Conservation (phyloP, 1,140 invertebrate genomes). For the Lordiphosa collinella region DNA sequence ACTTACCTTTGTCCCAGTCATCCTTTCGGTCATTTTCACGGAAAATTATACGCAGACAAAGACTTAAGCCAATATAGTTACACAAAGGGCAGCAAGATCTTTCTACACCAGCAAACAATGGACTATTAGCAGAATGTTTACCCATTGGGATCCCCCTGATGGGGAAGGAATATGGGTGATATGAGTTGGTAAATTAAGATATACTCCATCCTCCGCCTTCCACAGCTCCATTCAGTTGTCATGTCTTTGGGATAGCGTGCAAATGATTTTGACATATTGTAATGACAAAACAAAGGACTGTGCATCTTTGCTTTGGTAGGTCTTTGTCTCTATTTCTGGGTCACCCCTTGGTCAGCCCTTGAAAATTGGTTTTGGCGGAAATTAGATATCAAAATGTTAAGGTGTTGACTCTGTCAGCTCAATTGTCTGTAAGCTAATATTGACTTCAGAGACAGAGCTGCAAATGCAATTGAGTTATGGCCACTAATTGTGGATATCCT, state of each 20-base stretch:
- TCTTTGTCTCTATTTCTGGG: neutral
- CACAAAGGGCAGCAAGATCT: slow-evolving; percentile 7
- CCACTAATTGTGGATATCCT: no score
- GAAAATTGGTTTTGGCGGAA: slow-evolving; percentile 23
- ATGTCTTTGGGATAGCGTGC: neutral
- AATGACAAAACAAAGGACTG: slow-evolving; percentile 42
- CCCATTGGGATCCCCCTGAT: no score
- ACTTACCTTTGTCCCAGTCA: slow-evolving; percentile 49
- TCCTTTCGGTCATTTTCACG: slow-evolving; percentile 57
- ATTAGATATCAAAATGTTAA: slow-evolving; percentile 40
- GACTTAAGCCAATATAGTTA: slow-evolving; percentile 21
- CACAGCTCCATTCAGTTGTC: neutral
- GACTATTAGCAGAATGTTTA: slow-evolving; percentile 26
- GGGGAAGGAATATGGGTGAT: slow-evolving; percentile 3
- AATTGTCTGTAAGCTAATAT: no score
- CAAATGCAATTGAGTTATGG: no score
- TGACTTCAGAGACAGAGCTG: no score
- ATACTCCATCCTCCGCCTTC: neutral
- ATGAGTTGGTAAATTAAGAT: neutral
- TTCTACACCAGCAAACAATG: slow-evolving; percentile 31
- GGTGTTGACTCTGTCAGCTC: slow-evolving; percentile 3
- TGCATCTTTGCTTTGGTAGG: neutral
- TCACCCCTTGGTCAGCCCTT: no score
- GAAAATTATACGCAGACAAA: slow-evolving; percentile 55
- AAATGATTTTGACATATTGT: slow-evolving; percentile 48